Conservation (phyloP, 2,113 vertebrate genomes). For the Polypterus senegalus region DNA sequence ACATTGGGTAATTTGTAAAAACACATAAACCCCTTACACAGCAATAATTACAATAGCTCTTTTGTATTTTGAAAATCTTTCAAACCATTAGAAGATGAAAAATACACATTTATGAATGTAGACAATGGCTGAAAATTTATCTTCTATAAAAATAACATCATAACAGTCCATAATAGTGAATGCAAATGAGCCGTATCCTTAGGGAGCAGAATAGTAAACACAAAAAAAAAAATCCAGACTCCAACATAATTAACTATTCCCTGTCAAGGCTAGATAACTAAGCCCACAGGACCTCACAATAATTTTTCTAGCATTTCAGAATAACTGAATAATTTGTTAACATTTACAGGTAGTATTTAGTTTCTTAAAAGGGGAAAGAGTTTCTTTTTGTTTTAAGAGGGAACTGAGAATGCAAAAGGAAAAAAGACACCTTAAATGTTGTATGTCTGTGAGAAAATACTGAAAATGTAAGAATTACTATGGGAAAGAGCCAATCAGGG, state of each 20-base stretch:
- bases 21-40: neutral
- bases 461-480: too few species aligned
- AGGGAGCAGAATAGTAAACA: conserved; percentile 22
- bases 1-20: too few species aligned
- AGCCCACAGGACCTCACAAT: neutral
- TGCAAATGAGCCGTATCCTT: conserved; percentile 27
- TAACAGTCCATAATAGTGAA: neutral
- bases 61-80: too few species aligned
- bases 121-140: neutral
- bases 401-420: too few species aligned
- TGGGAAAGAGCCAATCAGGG: too few species aligned
- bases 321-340: neutral
- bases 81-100: neutral
- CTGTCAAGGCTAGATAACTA: conserved; percentile 37
- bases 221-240: conserved; percentile 21
- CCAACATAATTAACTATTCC: conserved; percentile 35
- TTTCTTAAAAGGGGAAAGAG: too few species aligned
- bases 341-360: too few species aligned
- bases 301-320: conserved; percentile 1
- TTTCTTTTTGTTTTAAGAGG: too few species aligned
- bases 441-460: too few species aligned
- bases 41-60: neutral
- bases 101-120: neutral
- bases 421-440: too few species aligned
- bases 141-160: too few species aligned